phyloP scores from a whole-genome alignment of 2,888 invertebrate genomes.

The Camptogramma bilineatum region DNA sequence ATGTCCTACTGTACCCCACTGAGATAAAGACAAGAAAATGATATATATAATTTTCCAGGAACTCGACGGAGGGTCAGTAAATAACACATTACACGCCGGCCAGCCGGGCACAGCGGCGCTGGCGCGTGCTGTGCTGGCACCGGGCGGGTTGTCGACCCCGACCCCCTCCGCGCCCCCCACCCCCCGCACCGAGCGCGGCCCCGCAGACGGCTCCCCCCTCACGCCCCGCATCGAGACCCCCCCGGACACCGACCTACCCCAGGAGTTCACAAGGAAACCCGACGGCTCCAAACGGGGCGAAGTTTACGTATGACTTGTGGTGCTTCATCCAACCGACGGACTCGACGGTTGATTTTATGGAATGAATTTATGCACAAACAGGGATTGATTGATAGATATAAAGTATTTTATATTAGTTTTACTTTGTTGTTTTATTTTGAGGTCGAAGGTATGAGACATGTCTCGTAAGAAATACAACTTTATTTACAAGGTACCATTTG shows the following conservation, averaged over 20 bases:
- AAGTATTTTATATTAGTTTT: constrained; percentile 60
- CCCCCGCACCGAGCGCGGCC: constrained; percentile 62
- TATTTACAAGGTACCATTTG: too few relatives aligned
- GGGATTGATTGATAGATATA: constrained; percentile 71
- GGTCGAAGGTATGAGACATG: constrained; percentile 6
- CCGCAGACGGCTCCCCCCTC: constrained; percentile 55
- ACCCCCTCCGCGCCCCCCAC: constrained; percentile 81
- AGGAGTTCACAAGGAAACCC: constrained; percentile 64
- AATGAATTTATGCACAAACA: constrained; percentile 64
- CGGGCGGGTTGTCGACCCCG: constrained; percentile 83
- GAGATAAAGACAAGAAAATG: background rate
- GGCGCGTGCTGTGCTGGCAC: constrained; percentile 91
- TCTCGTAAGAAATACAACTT: background rate
- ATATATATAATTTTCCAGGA: constrained; percentile 67
- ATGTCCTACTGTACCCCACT: too few relatives aligned
- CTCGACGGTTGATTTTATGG: constrained; percentile 25
- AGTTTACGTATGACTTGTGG: constrained; percentile 68
- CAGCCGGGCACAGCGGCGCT: constrained; percentile 91
- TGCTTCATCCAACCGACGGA: constrained; percentile 17
- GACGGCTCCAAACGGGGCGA: constrained; percentile 75
- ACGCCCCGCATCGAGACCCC: constrained; percentile 60
- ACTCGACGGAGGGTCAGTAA: constrained; percentile 90
- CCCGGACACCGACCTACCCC: constrained; percentile 62
- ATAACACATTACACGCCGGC: constrained; percentile 89
- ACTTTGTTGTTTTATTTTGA: constrained; percentile 49